Evolutionary conservation across 2,888 invertebrate genomes (phyloP), one percentile per base, ranked within the genome.

Genomic region (Antheraea assamensis): DNA sequence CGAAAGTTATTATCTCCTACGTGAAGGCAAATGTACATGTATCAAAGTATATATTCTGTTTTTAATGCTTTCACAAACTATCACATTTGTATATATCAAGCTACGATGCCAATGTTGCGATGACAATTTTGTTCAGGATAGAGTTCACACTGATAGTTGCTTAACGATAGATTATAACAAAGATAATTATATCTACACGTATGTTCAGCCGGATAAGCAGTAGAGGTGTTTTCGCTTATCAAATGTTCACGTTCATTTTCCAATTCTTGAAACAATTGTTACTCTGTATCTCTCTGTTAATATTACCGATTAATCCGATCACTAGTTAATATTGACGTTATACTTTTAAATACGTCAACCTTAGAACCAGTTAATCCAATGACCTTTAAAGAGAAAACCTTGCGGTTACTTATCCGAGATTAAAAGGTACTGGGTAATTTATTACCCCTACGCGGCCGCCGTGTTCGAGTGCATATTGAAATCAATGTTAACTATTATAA

Each of bases 381-480:
- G 77, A 78, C 82, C 82, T 83, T 82, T 81, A 30, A 55, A 75
- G 68, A 19, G 70, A 31, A 42, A 78, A 74, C 85, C 86, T 85
- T 83, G 82, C 79, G 24, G 77, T 82, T 80, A 83, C 79, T 81
- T 80, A 75, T 75, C 24, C 70, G 49, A 64, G 70, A 76, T 74
- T 72, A 70, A 68, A 73, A 35, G 52, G 71, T 71, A 58, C 72
- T 30, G 42, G 64, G 52, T 49, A 35, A 66, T 66, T 66, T 66
- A 66, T 66, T 66, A 66, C 31, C 66, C n/a, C 8, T 31, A 35
- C 31, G 10, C 15, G 27, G 4, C 66, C 21, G 3, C 10, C 19
- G n/a, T 24, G n/a, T n/a, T 55, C 8, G 13, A 61, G 61, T 61
- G 61, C 7, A 61, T 61, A 61, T 61, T 61, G 7, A n/a, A 61